Conservation (phyloP, 2,888 invertebrate genomes). For the Margaritifera margaritifera region DNA sequence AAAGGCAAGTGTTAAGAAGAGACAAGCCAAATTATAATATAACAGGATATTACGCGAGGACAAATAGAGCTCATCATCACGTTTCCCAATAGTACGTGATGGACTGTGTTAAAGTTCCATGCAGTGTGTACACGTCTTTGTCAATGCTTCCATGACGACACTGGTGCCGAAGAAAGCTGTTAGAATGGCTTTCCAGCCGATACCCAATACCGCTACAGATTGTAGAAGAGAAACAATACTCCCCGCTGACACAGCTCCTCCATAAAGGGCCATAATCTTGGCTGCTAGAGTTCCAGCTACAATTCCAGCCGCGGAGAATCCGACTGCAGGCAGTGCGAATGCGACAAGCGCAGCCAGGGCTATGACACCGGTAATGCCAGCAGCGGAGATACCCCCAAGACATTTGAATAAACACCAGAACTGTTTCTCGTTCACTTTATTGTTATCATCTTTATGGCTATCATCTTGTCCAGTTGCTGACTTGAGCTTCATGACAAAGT, state of each 20-base stretch:
- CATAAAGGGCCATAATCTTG: not conserved
- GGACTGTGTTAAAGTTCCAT: too few species aligned
- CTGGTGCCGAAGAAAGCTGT: not conserved
- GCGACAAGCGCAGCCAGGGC: not conserved
- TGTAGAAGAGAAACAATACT: not conserved
- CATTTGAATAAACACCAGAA: conserved; percentile 5
- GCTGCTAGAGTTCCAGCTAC: not conserved
- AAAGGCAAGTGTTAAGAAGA: too few species aligned
- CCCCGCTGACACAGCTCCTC: not conserved
- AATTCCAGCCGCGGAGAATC: not conserved
- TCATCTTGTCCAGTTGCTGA: too few species aligned
- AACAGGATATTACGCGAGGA: too few species aligned
- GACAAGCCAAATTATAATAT: too few species aligned
- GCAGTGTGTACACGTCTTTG: not conserved
- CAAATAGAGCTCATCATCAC: too few species aligned
- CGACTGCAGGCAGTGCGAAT: not conserved
- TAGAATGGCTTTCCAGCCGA: not conserved
- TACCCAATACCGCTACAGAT: not conserved
- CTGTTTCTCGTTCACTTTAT: not conserved
- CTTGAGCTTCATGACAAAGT: too few species aligned
- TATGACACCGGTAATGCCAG: not conserved
- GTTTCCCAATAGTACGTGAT: too few species aligned
- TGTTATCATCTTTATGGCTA: too few species aligned
- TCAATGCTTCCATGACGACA: not conserved
- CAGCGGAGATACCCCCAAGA: not conserved